These are phyloP conservation scores for Epinephelus lanceolatus DNA, from an alignment of 2,113 vertebrate species.

Conservation along the genomic window DNA sequence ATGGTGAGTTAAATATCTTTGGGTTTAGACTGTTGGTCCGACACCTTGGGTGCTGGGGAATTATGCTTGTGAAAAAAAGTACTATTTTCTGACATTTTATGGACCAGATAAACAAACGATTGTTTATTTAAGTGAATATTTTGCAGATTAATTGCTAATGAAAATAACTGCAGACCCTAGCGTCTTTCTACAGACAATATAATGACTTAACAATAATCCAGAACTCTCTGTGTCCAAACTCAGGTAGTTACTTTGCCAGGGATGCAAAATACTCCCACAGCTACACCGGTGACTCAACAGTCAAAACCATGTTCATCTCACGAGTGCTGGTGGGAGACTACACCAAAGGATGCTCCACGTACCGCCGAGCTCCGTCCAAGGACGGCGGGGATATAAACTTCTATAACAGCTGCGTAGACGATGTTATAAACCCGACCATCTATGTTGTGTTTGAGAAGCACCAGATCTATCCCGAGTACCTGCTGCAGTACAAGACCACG, in stretches of 20 bases:
- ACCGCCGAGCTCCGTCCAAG: conserved; percentile 87
- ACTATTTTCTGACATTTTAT: neutral
- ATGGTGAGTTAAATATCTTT: no score
- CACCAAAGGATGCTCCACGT: conserved; percentile 80
- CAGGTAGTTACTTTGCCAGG: conserved; percentile 95
- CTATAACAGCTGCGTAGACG: conserved; percentile 94
- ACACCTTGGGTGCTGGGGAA: neutral
- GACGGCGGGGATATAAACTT: conserved; percentile 75
- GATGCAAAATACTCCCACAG: conserved; percentile 90
- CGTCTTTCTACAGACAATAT: neutral
- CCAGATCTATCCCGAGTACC: conserved; percentile 94
- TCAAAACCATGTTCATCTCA: conserved; percentile 88
- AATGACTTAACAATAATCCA: neutral
- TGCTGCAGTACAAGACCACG: conserved; percentile 86
- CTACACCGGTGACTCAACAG: conserved; percentile 67
- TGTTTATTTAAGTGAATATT: neutral
- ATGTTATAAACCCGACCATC: conserved; percentile 85
- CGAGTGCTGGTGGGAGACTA: conserved; percentile 91
- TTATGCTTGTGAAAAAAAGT: no score
- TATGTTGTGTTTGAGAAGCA: conserved; percentile 94
- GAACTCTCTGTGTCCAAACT: conserved; percentile 22
- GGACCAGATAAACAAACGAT: neutral
- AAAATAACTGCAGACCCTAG: neutral
- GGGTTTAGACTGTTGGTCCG: neutral
- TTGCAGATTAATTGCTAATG: neutral